Conservation (phyloP, 2,113 vertebrate genomes). For the Pterocles gutturalis region DNA sequence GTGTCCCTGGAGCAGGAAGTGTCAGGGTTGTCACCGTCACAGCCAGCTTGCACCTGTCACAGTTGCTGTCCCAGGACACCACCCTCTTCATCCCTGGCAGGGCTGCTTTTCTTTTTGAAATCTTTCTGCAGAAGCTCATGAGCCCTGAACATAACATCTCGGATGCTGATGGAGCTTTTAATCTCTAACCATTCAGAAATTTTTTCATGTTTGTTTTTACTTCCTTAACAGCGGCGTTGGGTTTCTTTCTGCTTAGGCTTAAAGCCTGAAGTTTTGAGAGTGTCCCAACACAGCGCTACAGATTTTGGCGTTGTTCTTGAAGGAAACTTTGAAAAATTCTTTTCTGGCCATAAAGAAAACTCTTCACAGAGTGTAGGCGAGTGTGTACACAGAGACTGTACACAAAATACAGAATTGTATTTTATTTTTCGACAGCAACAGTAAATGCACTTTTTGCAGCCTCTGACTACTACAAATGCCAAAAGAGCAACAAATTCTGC, state of each 20-base stretch:
- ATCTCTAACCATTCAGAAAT: not conserved
- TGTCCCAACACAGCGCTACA: not conserved
- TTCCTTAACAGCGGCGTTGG: not conserved
- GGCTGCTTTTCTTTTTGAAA: not conserved
- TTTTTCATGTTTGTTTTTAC: not conserved
- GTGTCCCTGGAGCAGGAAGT: not conserved
- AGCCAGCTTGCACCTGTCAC: not conserved
- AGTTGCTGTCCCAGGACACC: not conserved
- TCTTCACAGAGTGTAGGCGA: not conserved
- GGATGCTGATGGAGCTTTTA: not conserved
- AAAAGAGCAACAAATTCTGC: not conserved
- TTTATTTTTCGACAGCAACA: not conserved
- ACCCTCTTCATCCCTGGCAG: not conserved
- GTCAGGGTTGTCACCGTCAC: fast-evolving
- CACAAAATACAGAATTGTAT: not conserved
- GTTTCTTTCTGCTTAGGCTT: not conserved
- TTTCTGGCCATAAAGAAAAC: slow-evolving; percentile 7
- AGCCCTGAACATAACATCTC: not conserved
- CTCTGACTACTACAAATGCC: not conserved
- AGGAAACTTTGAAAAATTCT: not conserved
- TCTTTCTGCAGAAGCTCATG: not conserved
- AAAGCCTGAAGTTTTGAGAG: not conserved
- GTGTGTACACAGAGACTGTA: not conserved
- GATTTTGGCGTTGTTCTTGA: not conserved
- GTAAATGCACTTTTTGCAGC: not conserved